Evolutionary conservation across 2,888 invertebrate genomes (phyloP).

Genomic region (Strigamia transsilvanica): DNA sequence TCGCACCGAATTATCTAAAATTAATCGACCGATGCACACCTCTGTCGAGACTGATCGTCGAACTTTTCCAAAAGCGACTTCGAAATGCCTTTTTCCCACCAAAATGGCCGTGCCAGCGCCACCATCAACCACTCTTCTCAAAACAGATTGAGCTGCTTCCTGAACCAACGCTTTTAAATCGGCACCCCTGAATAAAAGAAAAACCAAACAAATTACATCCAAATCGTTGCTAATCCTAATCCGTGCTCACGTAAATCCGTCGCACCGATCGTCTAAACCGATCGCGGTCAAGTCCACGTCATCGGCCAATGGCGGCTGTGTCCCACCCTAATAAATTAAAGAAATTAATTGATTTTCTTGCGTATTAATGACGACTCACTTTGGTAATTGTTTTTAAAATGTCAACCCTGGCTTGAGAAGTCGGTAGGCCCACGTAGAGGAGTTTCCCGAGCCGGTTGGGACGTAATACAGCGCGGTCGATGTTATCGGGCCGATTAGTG

Average conservation of each 20-base stretch:
- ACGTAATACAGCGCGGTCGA: slow-evolving; percentile 94
- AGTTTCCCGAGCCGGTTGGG: slow-evolving; percentile 91
- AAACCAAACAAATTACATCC: background rate
- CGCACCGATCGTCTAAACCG: slow-evolving; percentile 72
- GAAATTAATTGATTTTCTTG: too few species aligned
- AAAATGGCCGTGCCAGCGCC: too few species aligned
- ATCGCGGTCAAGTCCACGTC: slow-evolving; percentile 79
- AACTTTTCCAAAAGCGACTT: too few species aligned
- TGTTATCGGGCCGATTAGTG: slow-evolving; percentile 94
- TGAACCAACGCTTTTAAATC: background rate
- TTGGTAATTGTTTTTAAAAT: slow-evolving; percentile 90
- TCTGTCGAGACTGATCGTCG: too few species aligned
- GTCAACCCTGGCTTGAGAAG: slow-evolving; percentile 79
- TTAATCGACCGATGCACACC: too few species aligned
- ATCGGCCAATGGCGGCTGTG: slow-evolving; percentile 68
- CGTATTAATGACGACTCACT: slow-evolving; percentile 58
- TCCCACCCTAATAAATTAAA: slow-evolving; percentile 63
- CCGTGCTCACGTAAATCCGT: slow-evolving; percentile 76
- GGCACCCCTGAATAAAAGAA: background rate
- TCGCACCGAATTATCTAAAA: too few species aligned
- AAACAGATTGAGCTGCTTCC: too few species aligned
- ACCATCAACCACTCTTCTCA: too few species aligned
- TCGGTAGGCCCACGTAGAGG: slow-evolving; percentile 89
- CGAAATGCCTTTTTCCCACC: too few species aligned
- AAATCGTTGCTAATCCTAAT: background rate